These are phyloP conservation scores for Callosobruchus maculatus DNA, from an alignment of 2,888 invertebrate genomes.

Conservation along the genomic window DNA sequence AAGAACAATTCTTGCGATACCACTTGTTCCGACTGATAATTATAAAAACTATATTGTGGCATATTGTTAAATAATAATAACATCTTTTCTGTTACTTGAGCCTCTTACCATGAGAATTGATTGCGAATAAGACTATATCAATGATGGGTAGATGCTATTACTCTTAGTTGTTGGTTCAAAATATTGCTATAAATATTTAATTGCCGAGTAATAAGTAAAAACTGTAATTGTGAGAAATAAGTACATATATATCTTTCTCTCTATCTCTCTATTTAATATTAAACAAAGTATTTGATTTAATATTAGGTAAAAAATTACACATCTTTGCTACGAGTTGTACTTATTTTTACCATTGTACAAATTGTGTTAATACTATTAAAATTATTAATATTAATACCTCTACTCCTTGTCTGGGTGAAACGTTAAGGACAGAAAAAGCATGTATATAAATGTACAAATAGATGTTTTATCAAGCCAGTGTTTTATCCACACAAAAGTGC, in stretches of 20 bases:
- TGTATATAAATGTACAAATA: constrained; percentile 25
- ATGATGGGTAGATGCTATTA: not conserved
- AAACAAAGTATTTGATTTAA: constrained; percentile 28
- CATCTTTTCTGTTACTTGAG: no score
- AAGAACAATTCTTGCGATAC: no score
- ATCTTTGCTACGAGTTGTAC: constrained; percentile 68
- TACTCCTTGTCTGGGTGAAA: constrained; percentile 34
- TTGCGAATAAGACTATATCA: not conserved
- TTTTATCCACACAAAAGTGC: constrained; percentile 16
- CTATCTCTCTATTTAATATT: constrained; percentile 34
- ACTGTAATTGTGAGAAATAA: constrained; percentile 40
- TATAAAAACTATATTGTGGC: no score
- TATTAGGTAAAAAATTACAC: constrained; percentile 46
- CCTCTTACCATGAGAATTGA: no score
- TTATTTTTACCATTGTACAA: constrained; percentile 64
- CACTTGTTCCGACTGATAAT: no score
- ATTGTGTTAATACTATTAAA: constrained; percentile 56
- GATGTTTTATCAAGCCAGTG: not conserved
- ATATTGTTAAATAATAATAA: no score
- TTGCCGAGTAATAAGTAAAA: constrained; percentile 17
- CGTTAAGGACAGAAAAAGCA: constrained; percentile 7
- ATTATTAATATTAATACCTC: constrained; percentile 41
- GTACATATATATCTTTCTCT: constrained; percentile 41
- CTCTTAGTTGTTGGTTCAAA: constrained; percentile 13
- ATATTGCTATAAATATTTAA: constrained; percentile 42